A percentile compares a stretch with the other conserved stretches of the same genome.
phyloP scores from a whole-genome alignment of 1,140 invertebrate species.

The Drosophila takahashii region DNA sequence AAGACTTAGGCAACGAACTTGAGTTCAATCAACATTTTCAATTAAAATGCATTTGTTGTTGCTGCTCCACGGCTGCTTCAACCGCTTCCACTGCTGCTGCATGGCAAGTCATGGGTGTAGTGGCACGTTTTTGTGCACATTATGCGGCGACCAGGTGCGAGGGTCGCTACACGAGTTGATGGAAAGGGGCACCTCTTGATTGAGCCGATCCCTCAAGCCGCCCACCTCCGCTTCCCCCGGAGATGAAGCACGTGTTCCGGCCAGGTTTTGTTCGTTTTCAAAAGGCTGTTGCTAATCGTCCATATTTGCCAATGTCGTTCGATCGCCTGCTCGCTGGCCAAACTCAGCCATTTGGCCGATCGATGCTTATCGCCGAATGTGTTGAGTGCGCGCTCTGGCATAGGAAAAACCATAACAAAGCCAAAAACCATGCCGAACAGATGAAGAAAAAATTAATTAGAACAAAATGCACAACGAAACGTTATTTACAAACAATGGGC shows the following conservation, averaged over 20 bases:
- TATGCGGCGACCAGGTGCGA: constrained; percentile 47
- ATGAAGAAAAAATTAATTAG: constrained; percentile 76
- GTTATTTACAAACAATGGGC: constrained; percentile 79
- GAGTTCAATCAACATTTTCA: constrained; percentile 80
- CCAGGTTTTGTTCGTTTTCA: constrained; percentile 5
- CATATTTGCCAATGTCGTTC: constrained; percentile 80
- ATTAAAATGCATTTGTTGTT: constrained; percentile 74
- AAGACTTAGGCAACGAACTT: constrained; percentile 83
- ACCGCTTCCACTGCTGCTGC: constrained; percentile 26
- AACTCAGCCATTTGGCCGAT: constrained; percentile 37
- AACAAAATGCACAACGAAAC: constrained; percentile 76
- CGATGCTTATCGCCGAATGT: constrained; percentile 80
- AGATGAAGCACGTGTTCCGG: constrained; percentile 32
- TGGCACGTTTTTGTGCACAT: constrained; percentile 73
- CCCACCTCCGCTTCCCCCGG: constrained; percentile 8
- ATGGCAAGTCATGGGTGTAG: constrained; percentile 68
- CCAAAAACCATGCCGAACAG: constrained; percentile 33
- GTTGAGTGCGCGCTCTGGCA: constrained; percentile 63
- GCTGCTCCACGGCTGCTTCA: constrained; percentile 1
- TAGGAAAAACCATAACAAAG: constrained; percentile 30
- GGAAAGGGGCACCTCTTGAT: not conserved
- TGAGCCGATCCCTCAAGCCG: constrained; percentile 6
- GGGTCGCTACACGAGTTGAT: constrained; percentile 48
- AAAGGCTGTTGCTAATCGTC: constrained; percentile 66
- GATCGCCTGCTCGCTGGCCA: constrained; percentile 30